These are phyloP conservation scores for Strigops habroptila DNA, from an alignment of 2,113 vertebrate species.

Conservation along the genomic window DNA sequence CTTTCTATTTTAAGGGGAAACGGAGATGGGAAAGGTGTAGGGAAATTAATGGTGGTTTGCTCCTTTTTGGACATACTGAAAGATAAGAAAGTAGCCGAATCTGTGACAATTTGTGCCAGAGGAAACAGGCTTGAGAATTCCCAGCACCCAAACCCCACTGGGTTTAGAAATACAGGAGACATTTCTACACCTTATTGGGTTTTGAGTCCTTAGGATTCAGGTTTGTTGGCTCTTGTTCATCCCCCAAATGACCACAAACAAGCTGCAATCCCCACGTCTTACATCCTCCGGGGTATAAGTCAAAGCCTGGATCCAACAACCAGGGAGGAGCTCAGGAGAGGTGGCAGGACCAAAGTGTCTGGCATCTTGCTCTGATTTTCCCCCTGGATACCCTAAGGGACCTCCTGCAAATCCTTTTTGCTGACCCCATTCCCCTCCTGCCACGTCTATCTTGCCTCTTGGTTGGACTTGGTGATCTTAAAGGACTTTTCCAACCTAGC, in stretches of 20 bases:
- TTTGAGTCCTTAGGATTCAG: neutral
- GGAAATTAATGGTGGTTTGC: neutral
- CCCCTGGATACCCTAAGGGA: neutral
- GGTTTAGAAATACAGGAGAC: neutral
- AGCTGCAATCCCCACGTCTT: neutral
- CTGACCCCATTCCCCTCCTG: neutral
- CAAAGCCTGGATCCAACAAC: neutral
- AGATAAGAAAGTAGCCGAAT: neutral
- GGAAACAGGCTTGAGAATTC: neutral
- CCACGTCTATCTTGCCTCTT: neutral
- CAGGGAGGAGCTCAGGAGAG: neutral
- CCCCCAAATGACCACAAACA: neutral
- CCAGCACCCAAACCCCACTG: neutral
- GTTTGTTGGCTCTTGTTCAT: neutral
- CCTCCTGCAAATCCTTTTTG: neutral
- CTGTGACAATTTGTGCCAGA: neutral
- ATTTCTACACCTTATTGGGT: neutral
- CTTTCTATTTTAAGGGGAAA: neutral
- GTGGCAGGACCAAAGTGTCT: neutral
- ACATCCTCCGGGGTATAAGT: neutral
- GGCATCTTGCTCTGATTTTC: neutral
- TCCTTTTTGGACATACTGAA: neutral
- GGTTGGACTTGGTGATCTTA: neutral
- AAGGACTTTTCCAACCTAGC: neutral
- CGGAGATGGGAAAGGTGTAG: neutral